These are phyloP conservation scores for Epizoanthus stellaris DNA, from an alignment of 92 coral and sea anemone species.

Conservation along the genomic window DNA sequence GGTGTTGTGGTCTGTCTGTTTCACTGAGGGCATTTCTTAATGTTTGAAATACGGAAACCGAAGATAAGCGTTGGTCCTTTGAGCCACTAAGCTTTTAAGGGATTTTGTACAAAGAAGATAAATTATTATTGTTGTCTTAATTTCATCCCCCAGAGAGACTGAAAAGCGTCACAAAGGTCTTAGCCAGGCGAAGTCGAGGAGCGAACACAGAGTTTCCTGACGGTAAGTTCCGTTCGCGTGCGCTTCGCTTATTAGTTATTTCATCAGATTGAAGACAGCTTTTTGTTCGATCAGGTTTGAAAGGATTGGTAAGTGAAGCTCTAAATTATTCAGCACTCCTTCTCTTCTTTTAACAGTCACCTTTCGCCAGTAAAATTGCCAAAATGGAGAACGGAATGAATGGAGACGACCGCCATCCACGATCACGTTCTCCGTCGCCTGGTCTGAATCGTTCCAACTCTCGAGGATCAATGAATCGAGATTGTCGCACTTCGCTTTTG, in stretches of 20 bases:
- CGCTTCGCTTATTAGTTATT: not conserved
- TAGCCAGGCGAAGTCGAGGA: constrained; percentile 77
- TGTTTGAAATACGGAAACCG: too few relatives aligned
- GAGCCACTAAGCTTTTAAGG: too few relatives aligned
- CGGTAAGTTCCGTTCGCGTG: constrained; percentile 21
- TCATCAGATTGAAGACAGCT: not conserved
- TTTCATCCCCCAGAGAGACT: constrained; percentile 82
- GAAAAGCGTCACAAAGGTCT: constrained; percentile 78
- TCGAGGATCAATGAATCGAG: constrained; percentile 84
- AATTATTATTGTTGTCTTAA: constrained; percentile 86
- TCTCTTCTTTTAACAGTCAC: constrained; percentile 40
- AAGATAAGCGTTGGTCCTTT: too few relatives aligned
- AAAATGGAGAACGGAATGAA: constrained; percentile 97
- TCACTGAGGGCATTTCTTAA: too few relatives aligned
- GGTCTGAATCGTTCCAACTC: constrained; percentile 90
- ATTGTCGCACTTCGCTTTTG: constrained; percentile 84
- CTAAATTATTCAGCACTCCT: constrained; percentile 68
- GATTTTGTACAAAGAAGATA: too few relatives aligned
- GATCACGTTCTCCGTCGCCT: constrained; percentile 83
- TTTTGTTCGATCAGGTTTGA: constrained; percentile 27
- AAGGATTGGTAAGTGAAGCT: constrained; percentile 48
- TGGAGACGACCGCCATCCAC: constrained; percentile 81
- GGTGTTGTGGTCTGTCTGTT: too few relatives aligned
- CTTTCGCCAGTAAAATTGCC: constrained; percentile 43
- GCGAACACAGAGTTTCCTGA: constrained; percentile 46